Evolutionary conservation across 1,140 invertebrate species (phyloP).

Genomic region (Sarcophaga bullata): DNA sequence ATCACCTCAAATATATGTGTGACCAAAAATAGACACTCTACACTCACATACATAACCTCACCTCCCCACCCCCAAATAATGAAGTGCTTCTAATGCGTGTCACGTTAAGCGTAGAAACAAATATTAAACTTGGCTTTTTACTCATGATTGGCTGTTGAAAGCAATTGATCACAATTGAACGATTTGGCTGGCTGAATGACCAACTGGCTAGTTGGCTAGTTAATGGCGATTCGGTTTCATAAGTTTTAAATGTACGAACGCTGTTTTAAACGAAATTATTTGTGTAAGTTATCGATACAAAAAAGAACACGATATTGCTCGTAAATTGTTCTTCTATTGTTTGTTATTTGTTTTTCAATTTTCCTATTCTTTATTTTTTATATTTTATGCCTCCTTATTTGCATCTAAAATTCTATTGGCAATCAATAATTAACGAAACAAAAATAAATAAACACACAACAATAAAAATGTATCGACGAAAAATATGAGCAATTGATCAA

Average conservation of each 20-base stretch:
- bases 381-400: no score
- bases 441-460: not conserved
- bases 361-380: no score
- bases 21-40: no score
- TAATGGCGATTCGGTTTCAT: not conserved
- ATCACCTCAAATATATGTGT: not conserved
- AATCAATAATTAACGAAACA: not conserved
- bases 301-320: no score
- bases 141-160: not conserved
- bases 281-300: not conserved
- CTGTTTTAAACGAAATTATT: not conserved
- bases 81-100: not conserved
- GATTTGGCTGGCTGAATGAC: not conserved
- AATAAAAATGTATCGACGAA: not conserved
- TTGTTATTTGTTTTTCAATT: no score
- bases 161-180: not conserved
- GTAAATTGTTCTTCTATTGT: no score
- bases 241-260: not conserved
- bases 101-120: not conserved
- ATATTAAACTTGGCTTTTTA: constrained; percentile 6
- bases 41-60: no score
- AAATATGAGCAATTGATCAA: no score
- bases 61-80: not conserved
- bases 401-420: not conserved
- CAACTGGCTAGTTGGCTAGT: not conserved